Evolutionary conservation across 1,140 invertebrate genomes (phyloP).

Genomic region (Drosophila busckii): DNA sequence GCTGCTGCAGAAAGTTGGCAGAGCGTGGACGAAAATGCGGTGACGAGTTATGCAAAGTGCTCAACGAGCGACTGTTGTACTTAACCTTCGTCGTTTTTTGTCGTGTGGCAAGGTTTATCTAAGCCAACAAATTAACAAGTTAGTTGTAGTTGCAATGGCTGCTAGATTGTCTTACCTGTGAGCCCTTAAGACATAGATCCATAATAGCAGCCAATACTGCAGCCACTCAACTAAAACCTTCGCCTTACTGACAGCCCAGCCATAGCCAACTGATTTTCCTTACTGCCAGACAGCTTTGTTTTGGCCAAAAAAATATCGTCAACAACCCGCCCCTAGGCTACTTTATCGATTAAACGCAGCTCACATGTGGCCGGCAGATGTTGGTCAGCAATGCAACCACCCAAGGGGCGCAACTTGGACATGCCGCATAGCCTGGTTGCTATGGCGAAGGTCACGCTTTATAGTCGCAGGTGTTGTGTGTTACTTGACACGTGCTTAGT

Average conservation of each 20-base stretch:
- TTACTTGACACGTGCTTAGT: not conserved
- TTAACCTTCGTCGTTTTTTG: constrained; percentile 73
- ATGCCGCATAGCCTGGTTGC: no score
- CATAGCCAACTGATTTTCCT: constrained; percentile 53
- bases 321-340: constrained; percentile 17
- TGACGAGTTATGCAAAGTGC: constrained; percentile 41
- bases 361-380: constrained; percentile 38
- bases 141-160: not conserved
- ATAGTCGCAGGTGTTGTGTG: constrained; percentile 12
- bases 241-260: constrained; percentile 29
- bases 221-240: constrained; percentile 3
- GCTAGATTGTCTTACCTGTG: constrained; percentile 40
- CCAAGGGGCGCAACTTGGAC: constrained; percentile 19
- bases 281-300: constrained; percentile 18
- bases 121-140: not conserved
- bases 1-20: constrained; percentile 66
- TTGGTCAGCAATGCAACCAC: constrained; percentile 60
- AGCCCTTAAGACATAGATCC: constrained; percentile 76
- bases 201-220: constrained; percentile 47
- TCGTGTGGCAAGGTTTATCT: constrained; percentile 73
- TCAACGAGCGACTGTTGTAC: constrained; percentile 53
- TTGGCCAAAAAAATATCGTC: constrained; percentile 19
- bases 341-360: constrained; percentile 48
- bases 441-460: not conserved
- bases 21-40: constrained; percentile 63